A percentile compares a stretch with the other conserved stretches of the same genome.
Evolutionary conservation across 2,113 vertebrate genomes (phyloP).

Genomic region (Megaleporinus macrocephalus): DNA sequence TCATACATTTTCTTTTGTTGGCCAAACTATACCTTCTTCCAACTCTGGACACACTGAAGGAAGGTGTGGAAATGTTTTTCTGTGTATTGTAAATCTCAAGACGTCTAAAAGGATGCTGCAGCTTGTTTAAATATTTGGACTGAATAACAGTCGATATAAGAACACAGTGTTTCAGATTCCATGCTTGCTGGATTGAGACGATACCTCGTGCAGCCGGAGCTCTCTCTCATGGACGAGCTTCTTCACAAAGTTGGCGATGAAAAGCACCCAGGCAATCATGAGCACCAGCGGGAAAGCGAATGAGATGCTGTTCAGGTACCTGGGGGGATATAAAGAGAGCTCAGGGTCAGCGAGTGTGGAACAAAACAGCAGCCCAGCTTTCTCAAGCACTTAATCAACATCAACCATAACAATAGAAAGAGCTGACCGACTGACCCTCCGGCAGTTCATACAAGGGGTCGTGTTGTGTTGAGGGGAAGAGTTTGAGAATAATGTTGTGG

Average conservation of each 20-base stretch:
- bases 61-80: neutral
- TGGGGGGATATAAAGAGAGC: slow-evolving; percentile 66
- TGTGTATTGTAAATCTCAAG: neutral
- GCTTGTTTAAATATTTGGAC: neutral
- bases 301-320: slow-evolving; percentile 91
- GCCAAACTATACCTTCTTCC: too few species aligned
- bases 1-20: too few species aligned
- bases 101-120: neutral
- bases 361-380: neutral
- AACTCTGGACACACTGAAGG: neutral
- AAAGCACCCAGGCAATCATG: slow-evolving; percentile 95
- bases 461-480: slow-evolving; percentile 17
- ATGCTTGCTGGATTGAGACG: neutral
- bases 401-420: slow-evolving; percentile 33
- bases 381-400: slow-evolving; percentile 21
- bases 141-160: neutral
- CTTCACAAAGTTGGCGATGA: slow-evolving; percentile 94
- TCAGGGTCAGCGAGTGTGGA: slow-evolving; percentile 40
- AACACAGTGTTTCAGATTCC: neutral
- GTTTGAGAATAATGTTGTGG: slow-evolving; percentile 26
- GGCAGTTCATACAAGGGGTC: slow-evolving; percentile 52
- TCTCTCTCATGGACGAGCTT: slow-evolving; percentile 96
- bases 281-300: slow-evolving; percentile 91
- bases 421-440: slow-evolving; percentile 5
- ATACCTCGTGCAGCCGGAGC: slow-evolving; percentile 93